Conservation (phyloP, 2,113 vertebrate species). For the Embiotoca jacksoni region DNA sequence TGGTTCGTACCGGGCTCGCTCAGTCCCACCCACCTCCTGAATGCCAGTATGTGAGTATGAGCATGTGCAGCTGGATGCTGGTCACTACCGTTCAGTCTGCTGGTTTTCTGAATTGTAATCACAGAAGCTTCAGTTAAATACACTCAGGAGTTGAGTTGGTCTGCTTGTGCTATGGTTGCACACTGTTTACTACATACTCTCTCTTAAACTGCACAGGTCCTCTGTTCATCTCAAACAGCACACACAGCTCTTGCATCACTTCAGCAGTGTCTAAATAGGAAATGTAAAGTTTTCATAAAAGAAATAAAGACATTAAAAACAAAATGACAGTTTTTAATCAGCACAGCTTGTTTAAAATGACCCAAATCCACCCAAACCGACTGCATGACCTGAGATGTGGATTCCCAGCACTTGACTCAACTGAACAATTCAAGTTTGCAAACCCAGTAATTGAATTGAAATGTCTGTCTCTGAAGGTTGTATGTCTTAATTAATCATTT, state of each 20-base stretch:
- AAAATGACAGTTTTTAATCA: background rate
- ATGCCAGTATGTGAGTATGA: no score
- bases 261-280: background rate
- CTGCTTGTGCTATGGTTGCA: background rate
- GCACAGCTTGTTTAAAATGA: background rate
- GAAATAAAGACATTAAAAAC: background rate
- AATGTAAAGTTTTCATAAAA: background rate
- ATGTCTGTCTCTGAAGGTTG: constrained; percentile 29
- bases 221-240: background rate
- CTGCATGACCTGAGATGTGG: background rate
- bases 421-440: constrained; percentile 42
- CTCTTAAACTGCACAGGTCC: background rate
- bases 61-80: no score
- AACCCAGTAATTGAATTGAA: constrained; percentile 57
- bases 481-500: constrained; percentile 68
- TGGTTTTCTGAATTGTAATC: no score
- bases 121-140: no score
- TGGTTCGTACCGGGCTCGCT: no score
- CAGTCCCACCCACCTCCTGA: no score
- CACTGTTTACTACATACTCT: background rate
- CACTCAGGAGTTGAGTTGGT: no score
- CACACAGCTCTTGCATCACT: no score
- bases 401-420: constrained; percentile 9
- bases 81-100: no score
- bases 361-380: background rate